phyloP scores from a whole-genome alignment of 2,888 invertebrate species.

The Hermodice carunculata region DNA sequence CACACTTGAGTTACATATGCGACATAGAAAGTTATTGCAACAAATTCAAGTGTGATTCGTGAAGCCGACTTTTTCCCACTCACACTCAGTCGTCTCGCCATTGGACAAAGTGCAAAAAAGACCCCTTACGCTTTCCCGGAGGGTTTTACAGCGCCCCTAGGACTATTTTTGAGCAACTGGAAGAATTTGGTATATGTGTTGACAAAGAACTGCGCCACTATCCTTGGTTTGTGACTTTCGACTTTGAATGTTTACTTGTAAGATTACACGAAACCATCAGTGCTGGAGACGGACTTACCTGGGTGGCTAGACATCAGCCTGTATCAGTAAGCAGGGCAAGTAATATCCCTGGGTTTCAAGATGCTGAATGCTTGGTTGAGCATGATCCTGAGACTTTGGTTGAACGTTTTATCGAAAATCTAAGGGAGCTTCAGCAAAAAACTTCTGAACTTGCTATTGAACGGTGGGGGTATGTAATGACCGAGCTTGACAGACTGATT shows the following conservation, averaged over 20 bases:
- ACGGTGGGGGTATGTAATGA: not conserved
- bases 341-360: not conserved
- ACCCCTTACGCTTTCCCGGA: not conserved
- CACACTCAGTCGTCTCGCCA: not conserved
- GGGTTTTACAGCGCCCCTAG: not conserved
- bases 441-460: not conserved
- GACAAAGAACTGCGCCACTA: not conserved
- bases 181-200: not conserved
- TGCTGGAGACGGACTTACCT: not conserved
- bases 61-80: not conserved
- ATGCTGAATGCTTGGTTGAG: not conserved
- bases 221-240: not conserved
- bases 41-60: not conserved
- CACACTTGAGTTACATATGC: not conserved
- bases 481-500: too few species aligned
- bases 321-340: not conserved
- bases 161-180: constrained; percentile 4
- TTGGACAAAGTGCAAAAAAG: not conserved
- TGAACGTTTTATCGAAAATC: not conserved
- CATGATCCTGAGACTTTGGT: constrained; percentile 1
- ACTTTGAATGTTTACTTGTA: constrained; percentile 1
- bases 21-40: not conserved
- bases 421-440: not conserved
- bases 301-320: not conserved
- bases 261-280: not conserved